phyloP scores from a whole-genome alignment of 1,140 invertebrate genomes.

The Tetramorium alpestre region DNA sequence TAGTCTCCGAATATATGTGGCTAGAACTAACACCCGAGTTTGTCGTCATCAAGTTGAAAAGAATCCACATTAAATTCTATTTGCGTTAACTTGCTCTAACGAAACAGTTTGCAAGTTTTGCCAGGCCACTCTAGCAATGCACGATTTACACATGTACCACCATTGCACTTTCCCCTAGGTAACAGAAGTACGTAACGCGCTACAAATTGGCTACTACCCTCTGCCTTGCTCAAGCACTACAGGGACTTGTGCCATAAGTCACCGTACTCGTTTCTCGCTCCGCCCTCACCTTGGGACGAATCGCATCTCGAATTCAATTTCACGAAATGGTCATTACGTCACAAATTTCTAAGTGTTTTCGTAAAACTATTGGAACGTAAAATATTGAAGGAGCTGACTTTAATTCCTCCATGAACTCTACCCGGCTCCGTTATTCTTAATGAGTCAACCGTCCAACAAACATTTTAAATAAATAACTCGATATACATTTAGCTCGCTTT shows the following conservation, averaged over 20 bases:
- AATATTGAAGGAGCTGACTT: neutral
- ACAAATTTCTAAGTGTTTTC: slow-evolving; percentile 55
- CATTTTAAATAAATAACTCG: neutral
- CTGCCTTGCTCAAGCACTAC: slow-evolving; percentile 23
- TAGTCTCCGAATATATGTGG: neutral
- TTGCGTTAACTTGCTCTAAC: slow-evolving; percentile 54
- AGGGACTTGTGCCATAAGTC: slow-evolving; percentile 62
- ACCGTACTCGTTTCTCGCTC: slow-evolving; percentile 34
- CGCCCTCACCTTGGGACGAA: slow-evolving; percentile 60
- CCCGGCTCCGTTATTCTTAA: neutral
- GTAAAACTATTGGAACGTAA: slow-evolving; percentile 19
- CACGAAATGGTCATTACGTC: slow-evolving; percentile 60
- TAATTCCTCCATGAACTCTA: neutral
- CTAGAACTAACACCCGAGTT: neutral
- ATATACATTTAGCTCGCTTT: neutral
- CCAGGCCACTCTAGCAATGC: slow-evolving; percentile 12
- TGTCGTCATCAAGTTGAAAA: neutral
- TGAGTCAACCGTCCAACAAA: neutral
- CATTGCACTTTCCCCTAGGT: slow-evolving; percentile 38
- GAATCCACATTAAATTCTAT: slow-evolving; percentile 58
- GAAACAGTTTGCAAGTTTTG: slow-evolving; percentile 47
- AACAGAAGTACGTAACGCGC: slow-evolving; percentile 55
- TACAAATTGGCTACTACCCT: slow-evolving; percentile 67
- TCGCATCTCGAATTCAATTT: slow-evolving; percentile 70
- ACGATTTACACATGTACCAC: slow-evolving; percentile 60